These are phyloP conservation scores for Setipinna tenuifilis DNA, from an alignment of 2,797 vertebrate species.

Conservation along the genomic window DNA sequence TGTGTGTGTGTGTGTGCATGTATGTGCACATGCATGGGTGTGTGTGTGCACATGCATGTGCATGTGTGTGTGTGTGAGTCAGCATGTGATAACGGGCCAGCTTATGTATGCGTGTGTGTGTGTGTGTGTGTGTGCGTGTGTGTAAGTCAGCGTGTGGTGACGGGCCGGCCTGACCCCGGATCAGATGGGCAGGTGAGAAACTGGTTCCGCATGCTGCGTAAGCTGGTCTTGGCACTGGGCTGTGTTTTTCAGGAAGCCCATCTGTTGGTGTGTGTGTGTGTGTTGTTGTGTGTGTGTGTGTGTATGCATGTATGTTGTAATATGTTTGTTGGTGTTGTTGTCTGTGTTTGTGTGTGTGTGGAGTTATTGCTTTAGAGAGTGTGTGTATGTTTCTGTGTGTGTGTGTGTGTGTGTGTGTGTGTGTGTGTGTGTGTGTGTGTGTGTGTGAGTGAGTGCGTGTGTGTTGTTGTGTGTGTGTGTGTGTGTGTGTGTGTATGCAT, in stretches of 20 bases:
- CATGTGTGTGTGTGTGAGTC: too few species aligned
- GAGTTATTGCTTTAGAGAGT: not conserved
- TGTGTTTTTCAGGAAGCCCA: slow-evolving; percentile 11
- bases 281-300: not conserved
- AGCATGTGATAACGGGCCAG: too few species aligned
- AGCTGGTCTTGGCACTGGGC: not conserved
- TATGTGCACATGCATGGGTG: too few species aligned
- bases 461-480: not conserved
- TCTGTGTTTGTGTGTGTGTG: not conserved
- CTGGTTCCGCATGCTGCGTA: not conserved
- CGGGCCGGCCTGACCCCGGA: not conserved
- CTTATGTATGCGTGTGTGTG: too few species aligned
- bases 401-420: not conserved
- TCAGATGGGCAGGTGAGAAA: not conserved
- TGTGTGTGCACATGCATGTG: slow-evolving; percentile 8
- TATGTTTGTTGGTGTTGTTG: too few species aligned
- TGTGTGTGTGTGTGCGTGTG: too few species aligned
- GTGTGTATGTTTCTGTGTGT: not conserved
- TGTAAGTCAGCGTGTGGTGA: not conserved
- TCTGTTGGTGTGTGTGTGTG: not conserved
- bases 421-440: not conserved
- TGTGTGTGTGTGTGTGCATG: too few species aligned
- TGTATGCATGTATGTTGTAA: not conserved
- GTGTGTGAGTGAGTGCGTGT: not conserved
- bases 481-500: not conserved